phyloP scores from a whole-genome alignment of 1,140 invertebrate genomes.

The Metopolophium dirhodum region DNA sequence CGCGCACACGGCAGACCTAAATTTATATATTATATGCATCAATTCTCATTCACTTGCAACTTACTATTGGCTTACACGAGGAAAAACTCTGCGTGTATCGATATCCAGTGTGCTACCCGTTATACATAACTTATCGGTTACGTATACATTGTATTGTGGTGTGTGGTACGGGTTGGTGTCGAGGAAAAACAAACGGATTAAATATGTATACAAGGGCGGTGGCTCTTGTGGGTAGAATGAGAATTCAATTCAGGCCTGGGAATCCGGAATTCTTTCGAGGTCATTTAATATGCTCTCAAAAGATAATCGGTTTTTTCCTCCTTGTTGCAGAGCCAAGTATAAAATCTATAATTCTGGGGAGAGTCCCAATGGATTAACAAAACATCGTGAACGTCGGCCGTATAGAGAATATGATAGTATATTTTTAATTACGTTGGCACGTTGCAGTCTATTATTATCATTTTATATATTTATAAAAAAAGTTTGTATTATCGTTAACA shows the following conservation, averaged over 20 bases:
- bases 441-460: background rate
- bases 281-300: background rate
- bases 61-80: background rate
- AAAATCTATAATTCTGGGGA: background rate
- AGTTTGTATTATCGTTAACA: background rate
- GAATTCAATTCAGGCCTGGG: background rate
- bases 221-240: background rate
- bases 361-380: background rate
- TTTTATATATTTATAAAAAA: too few species aligned
- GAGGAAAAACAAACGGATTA: background rate
- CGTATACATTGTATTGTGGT: background rate
- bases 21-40: background rate
- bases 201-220: background rate
- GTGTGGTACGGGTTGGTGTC: background rate
- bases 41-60: background rate
- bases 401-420: background rate
- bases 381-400: background rate
- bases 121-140: conserved; percentile 12
- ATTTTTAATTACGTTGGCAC: background rate
- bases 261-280: background rate
- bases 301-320: background rate
- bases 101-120: background rate
- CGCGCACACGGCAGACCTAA: background rate
- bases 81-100: background rate
- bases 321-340: background rate